Conservation (phyloP, 2,888 invertebrate genomes). For the Stenoptilia bipunctidactyla region DNA sequence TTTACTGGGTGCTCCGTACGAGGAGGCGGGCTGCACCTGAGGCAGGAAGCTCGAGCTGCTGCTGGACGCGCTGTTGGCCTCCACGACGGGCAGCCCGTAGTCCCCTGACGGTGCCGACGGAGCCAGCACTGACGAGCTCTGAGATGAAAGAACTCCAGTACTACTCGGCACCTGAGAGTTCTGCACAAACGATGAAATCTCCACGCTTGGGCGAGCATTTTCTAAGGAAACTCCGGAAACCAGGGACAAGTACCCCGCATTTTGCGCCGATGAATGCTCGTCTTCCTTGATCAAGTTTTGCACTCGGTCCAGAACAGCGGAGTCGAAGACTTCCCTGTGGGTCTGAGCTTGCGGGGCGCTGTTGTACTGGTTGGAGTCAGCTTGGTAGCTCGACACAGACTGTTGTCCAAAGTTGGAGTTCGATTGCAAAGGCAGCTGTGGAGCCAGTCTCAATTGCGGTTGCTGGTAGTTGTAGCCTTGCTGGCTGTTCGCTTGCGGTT, state of each 20-base stretch:
- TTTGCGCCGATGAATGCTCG: conserved; percentile 49
- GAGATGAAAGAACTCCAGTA: conserved; percentile 10
- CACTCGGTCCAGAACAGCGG: conserved; percentile 40
- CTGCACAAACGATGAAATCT: conserved; percentile 54
- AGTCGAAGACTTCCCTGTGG: conserved; percentile 42
- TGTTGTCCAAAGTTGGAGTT: conserved; percentile 21
- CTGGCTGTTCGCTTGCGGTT: conserved; percentile 13
- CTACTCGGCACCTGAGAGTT: conserved; percentile 26
- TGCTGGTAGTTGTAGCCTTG: conserved; percentile 22
- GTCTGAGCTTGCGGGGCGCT: conserved; percentile 21
- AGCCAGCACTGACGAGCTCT: conserved; percentile 17
- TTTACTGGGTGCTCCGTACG: conserved; percentile 49
- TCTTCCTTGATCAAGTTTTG: conserved; percentile 50
- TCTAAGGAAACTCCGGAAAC: conserved; percentile 55
- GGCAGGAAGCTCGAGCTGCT: conserved; percentile 36
- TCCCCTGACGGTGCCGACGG: conserved; percentile 19
- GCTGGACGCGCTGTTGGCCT: conserved; percentile 23
- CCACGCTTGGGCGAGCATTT: conserved; percentile 52
- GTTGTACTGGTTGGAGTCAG: conserved; percentile 46
- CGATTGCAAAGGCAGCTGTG: conserved; percentile 26
- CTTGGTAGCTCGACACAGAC: conserved; percentile 43
- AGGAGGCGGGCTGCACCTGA: conserved; percentile 34
- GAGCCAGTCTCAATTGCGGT: conserved; percentile 17
- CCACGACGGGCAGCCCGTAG: conserved; percentile 31
- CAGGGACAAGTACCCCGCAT: conserved; percentile 46